Evolutionary conservation across 2,888 invertebrate genomes (phyloP).

Genomic region (Aethes cnicana): DNA sequence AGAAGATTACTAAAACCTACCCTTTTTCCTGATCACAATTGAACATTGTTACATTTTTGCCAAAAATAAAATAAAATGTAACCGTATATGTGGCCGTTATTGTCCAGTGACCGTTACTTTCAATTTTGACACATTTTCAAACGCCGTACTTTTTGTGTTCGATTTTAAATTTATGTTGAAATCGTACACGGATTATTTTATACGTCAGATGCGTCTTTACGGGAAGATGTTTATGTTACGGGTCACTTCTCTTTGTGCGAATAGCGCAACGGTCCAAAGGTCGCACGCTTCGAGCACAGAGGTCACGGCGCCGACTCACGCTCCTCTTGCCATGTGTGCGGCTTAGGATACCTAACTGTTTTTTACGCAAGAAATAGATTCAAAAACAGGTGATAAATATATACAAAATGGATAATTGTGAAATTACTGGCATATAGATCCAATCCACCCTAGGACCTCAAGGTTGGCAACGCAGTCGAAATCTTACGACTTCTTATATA

Average conservation of each 20-base stretch:
- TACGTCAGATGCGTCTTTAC: constrained; percentile 52
- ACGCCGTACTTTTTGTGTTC: constrained; percentile 64
- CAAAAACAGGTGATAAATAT: too few relatives aligned
- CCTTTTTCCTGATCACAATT: constrained; percentile 79
- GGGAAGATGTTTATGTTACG: constrained; percentile 68
- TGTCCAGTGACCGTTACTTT: constrained; percentile 68
- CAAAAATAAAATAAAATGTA: constrained; percentile 72
- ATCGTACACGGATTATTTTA: constrained; percentile 52
- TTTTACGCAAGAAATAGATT: too few relatives aligned
- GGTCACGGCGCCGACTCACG: constrained; percentile 43
- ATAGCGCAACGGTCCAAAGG: constrained; percentile 70
- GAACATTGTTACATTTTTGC: constrained; percentile 76
- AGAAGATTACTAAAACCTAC: constrained; percentile 81
- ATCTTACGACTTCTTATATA: too few relatives aligned
- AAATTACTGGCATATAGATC: too few relatives aligned
- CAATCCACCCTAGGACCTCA: too few relatives aligned
- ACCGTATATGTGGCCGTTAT: constrained; percentile 59
- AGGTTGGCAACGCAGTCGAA: too few relatives aligned
- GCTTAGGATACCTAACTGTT: too few relatives aligned
- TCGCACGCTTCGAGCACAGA: constrained; percentile 65
- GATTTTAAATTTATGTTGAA: constrained; percentile 76
- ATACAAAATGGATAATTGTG: too few relatives aligned
- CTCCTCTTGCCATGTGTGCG: not conserved
- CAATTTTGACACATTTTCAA: constrained; percentile 75
- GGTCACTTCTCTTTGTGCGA: constrained; percentile 69